Conservation (phyloP, 2,888 invertebrate genomes). For the Nomada goodeniana region DNA sequence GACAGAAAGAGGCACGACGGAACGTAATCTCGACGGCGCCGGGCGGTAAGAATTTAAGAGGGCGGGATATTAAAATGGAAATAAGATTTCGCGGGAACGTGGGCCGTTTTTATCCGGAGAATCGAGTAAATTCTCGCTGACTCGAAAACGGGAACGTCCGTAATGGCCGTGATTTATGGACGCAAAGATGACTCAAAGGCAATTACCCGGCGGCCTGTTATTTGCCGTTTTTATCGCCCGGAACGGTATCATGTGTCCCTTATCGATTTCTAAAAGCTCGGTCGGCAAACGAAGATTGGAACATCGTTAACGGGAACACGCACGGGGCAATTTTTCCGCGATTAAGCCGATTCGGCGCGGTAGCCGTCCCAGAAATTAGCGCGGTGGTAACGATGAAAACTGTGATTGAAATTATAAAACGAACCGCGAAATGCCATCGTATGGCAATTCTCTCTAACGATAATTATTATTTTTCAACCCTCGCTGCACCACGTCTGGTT, state of each 20-base stretch:
- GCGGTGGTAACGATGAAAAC: not conserved
- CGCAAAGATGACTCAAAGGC: not conserved
- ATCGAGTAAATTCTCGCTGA: constrained; percentile 42
- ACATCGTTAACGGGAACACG: not conserved
- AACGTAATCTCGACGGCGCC: constrained; percentile 15
- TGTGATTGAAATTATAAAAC: no score
- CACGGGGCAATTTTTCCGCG: not conserved
- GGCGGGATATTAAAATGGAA: constrained; percentile 49
- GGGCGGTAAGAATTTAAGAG: not conserved
- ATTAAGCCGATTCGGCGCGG: not conserved
- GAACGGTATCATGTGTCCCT: constrained; percentile 1
- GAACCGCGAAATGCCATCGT: no score
- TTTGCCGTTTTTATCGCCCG: constrained; percentile 2
- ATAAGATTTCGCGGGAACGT: constrained; percentile 25
- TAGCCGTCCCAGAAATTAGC: not conserved
- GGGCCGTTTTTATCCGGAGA: not conserved
- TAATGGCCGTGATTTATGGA: not conserved
- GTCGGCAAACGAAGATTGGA: not conserved
- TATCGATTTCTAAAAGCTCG: not conserved
- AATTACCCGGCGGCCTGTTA: constrained; percentile 33
- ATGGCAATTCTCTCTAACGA: no score
- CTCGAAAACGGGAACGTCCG: not conserved
- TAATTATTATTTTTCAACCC: no score
- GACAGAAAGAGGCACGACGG: not conserved
- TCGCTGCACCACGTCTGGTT: no score